These are phyloP conservation scores for Semotilus atromaculatus DNA, from an alignment of 2,797 vertebrate species.

Conservation along the genomic window DNA sequence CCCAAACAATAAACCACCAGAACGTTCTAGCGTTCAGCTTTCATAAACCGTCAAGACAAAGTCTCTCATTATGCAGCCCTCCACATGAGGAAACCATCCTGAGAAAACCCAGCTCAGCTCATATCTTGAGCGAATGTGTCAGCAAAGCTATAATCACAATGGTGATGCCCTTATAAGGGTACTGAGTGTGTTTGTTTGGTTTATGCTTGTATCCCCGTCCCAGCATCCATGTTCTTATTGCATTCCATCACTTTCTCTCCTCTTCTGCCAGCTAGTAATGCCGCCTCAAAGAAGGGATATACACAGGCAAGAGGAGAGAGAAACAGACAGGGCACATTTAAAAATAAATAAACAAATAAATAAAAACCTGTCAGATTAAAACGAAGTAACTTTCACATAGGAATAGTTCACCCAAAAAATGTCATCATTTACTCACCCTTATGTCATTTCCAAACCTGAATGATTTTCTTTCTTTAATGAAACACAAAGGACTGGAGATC, in stretches of 20 bases:
- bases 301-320: conserved; percentile 49
- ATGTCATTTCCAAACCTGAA: neutral
- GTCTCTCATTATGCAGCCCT: conserved; percentile 32
- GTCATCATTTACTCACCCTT: neutral
- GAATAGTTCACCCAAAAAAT: neutral
- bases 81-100: conserved; percentile 47
- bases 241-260: conserved; percentile 48
- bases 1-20: conserved; percentile 37
- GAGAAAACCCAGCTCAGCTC: conserved; percentile 44
- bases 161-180: conserved; percentile 59
- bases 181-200: conserved; percentile 45
- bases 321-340: conserved; percentile 47
- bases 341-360: neutral
- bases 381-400: neutral
- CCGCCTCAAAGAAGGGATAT: conserved; percentile 49
- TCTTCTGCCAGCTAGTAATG: conserved; percentile 56
- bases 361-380: neutral
- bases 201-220: conserved; percentile 41
- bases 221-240: conserved; percentile 47
- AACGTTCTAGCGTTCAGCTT: conserved; percentile 29
- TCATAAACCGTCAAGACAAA: conserved; percentile 53
- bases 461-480: neutral
- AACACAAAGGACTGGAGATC: neutral
- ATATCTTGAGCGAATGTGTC: conserved; percentile 49
- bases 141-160: conserved; percentile 48